Percentiles rank a stretch among this genome's conserved stretches.
These are phyloP conservation scores for Hirtodrosophila cameraria DNA, from an alignment of 2,888 invertebrate species.

Conservation along the genomic window DNA sequence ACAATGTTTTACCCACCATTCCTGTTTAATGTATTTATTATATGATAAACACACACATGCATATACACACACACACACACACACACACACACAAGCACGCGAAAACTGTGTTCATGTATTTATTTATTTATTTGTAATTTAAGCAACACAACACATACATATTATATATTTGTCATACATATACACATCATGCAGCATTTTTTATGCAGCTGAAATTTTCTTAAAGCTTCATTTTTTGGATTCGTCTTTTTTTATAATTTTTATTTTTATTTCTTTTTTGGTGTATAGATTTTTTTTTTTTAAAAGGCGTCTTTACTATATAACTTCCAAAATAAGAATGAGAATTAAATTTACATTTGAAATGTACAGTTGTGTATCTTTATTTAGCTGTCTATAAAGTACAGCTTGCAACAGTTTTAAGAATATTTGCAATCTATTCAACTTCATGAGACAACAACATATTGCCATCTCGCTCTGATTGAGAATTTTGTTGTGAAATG, in stretches of 20 bases:
- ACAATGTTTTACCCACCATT: slow-evolving; percentile 78
- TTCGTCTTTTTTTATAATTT: neutral
- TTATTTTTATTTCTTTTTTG: slow-evolving; percentile 10
- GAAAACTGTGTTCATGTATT: slow-evolving; percentile 72
- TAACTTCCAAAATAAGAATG: slow-evolving; percentile 51
- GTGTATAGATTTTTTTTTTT: slow-evolving; percentile 47
- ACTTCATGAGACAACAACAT: neutral
- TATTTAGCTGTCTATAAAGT: neutral
- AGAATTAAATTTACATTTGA: slow-evolving; percentile 70
- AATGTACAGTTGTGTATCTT: slow-evolving; percentile 45
- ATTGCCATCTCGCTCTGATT: slow-evolving; percentile 34
- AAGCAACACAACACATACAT: slow-evolving; percentile 38
- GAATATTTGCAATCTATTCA: neutral
- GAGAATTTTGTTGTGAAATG: neutral
- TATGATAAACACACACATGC: slow-evolving; percentile 40
- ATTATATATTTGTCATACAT: slow-evolving; percentile 19
- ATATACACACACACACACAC: slow-evolving; percentile 26
- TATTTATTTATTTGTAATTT: slow-evolving; percentile 57
- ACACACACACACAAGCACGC: slow-evolving; percentile 37
- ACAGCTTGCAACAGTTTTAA: neutral
- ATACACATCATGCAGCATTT: slow-evolving; percentile 16
- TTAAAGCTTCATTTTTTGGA: slow-evolving; percentile 4
- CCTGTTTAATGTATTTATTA: slow-evolving; percentile 72
- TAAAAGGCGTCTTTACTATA: slow-evolving; percentile 37
- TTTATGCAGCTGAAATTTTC: slow-evolving; percentile 1